A percentile compares a stretch with the other conserved stretches of the same genome.
Evolutionary conservation across 30 jellyfish, hydroid and myxozoan species (phyloP).

Genomic region (Cassiopea andromeda): DNA sequence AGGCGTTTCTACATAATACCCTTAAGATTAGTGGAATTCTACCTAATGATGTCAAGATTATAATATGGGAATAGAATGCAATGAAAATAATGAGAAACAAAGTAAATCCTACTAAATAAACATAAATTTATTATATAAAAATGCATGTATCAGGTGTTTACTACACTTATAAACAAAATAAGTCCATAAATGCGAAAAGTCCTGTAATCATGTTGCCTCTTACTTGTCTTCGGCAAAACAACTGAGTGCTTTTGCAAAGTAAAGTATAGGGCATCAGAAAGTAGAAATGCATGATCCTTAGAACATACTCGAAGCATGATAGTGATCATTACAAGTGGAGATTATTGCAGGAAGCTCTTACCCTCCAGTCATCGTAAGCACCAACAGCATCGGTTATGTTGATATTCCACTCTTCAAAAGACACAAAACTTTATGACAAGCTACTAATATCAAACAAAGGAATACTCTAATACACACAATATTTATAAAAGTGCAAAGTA

Average conservation of each 20-base stretch:
- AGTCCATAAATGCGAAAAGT: conserved; percentile 73
- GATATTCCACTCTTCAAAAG: not conserved
- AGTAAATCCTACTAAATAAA: not conserved
- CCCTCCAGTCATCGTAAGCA: conserved; percentile 70
- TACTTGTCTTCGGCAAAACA: conserved; percentile 15
- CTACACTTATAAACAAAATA: conserved; percentile 66
- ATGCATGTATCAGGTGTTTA: conserved; percentile 64
- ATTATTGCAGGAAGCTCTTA: not conserved
- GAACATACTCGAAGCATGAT: no score
- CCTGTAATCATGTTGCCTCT: conserved; percentile 41
- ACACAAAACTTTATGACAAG: not conserved
- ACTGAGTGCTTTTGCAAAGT: conserved; percentile 9
- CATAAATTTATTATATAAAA: not conserved
- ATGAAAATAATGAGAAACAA: no score
- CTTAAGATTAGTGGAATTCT: no score
- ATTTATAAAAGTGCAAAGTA: no score
- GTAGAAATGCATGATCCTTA: no score
- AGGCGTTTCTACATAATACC: no score
- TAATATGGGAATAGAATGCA: not conserved
- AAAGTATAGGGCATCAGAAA: not conserved
- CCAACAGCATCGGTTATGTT: conserved; percentile 29
- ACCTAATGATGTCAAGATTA: not conserved
- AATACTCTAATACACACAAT: no score
- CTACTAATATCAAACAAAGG: no score
- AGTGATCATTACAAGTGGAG: no score